Base-by-base conservation (phyloP, 2,888 invertebrate species). In the Cheilosia impressa region DNA sequence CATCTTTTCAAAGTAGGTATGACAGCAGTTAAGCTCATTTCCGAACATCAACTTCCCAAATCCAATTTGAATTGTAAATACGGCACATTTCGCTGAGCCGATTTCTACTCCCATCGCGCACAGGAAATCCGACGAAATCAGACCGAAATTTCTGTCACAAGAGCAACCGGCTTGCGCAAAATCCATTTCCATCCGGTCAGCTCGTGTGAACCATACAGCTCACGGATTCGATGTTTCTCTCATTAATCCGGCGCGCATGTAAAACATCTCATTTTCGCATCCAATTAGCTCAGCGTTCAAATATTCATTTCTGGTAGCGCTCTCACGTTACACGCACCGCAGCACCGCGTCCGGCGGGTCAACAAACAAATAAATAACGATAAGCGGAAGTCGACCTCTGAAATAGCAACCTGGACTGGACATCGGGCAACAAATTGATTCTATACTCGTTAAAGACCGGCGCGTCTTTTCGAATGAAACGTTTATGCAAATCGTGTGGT, bases 401-500 rank as follows among this genome's bases (percentile, higher is more conserved):
- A 52, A 34, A 53, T 62, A 72, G 41, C 50, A 17, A 34, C 34
- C 10, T 22, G 1, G 57, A 19, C 17, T 24, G 34, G 34, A 53
- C 41, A 17, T 58, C 5, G 41, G 62, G 15, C 65, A 19, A 9
- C 55, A 62, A 77, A 68, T 68, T 77, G 77, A 77, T 69, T 60
- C 69, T 15, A 53, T 41, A 38, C 24, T 24, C 60, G 31, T 13
- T 22, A 9, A 62, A 45, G 62, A 71, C 17, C 31, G 55, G 15
- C n/a, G 5, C 31, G 17, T 17, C 55, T 80, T 65, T 73, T 71
- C 55, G 69, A 79, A 34, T 60, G 27, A 55, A 62, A 72, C 62
- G 60, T 75, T 80, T 75, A 85, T 85, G 85, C 81, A 68, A 85
- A 85, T 85, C 72, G n/a, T 81, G 85, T 68, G 85, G 85, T 81